phyloP scores from a whole-genome alignment of 2,888 invertebrate species.

The Erebia epiphron region DNA sequence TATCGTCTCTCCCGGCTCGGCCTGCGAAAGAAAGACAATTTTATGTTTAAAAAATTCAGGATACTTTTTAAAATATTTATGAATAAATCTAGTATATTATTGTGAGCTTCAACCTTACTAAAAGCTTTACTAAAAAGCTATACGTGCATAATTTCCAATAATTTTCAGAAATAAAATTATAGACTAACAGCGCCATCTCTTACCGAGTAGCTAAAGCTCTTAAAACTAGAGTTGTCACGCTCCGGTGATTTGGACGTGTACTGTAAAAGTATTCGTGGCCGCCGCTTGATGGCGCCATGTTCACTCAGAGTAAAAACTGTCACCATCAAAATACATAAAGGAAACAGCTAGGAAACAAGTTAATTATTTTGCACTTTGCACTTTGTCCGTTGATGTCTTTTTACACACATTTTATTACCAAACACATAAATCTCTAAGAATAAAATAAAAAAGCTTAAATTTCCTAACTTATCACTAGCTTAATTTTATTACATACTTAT shows the following conservation, averaged over 20 bases:
- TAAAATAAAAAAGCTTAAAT: not conserved
- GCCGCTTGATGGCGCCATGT: slow-evolving; percentile 83
- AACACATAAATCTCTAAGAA: slow-evolving; percentile 1
- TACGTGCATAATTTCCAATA: not conserved
- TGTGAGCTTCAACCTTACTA: no score
- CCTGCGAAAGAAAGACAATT: slow-evolving; percentile 71
- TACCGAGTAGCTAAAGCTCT: slow-evolving; percentile 72
- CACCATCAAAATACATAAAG: slow-evolving; percentile 84
- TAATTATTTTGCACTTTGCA: slow-evolving; percentile 24
- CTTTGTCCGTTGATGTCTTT: slow-evolving; percentile 11
- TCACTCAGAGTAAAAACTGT: slow-evolving; percentile 86
- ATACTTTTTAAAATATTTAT: no score
- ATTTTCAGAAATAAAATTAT: not conserved
- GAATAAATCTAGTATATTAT: no score
- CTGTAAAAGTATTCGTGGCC: slow-evolving; percentile 78
- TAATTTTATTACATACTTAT: not conserved
- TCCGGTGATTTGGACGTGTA: slow-evolving; percentile 64
- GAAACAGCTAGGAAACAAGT: slow-evolving; percentile 48
- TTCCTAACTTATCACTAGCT: slow-evolving; percentile 2
- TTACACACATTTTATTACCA: slow-evolving; percentile 11
- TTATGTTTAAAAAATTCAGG: no score
- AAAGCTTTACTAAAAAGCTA: no score
- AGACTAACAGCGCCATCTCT: slow-evolving; percentile 68
- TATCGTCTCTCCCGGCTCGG: slow-evolving; percentile 89
- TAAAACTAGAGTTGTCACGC: slow-evolving; percentile 45